Evolutionary conservation across 2,888 invertebrate species (phyloP).

Genomic region (Ectropis crepuscularia): DNA sequence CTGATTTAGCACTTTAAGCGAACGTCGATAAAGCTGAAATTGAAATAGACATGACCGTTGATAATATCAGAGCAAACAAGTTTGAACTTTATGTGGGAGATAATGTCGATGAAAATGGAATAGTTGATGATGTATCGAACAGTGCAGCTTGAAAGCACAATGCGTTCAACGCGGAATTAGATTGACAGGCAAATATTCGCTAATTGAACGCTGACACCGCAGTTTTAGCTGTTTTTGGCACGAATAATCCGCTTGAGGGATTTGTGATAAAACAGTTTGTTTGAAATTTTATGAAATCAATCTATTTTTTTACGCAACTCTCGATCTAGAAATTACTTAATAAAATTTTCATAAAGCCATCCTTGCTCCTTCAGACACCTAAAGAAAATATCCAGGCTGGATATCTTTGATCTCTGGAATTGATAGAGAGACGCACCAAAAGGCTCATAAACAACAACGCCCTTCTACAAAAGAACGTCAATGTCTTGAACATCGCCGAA

Average conservation of each 20-base stretch:
- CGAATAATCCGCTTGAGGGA: slow-evolving; percentile 5
- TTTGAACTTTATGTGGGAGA: slow-evolving; percentile 23
- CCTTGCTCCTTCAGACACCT: too few species aligned
- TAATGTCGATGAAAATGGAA: slow-evolving; percentile 30
- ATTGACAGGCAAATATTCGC: slow-evolving; percentile 37
- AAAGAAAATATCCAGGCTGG: too few species aligned
- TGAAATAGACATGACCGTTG: slow-evolving; percentile 4
- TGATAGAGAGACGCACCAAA: too few species aligned
- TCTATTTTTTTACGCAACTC: neutral
- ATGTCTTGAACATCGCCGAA: too few species aligned
- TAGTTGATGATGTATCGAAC: slow-evolving; percentile 17
- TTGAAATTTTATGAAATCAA: neutral
- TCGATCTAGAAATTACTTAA: too few species aligned
- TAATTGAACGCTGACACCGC: slow-evolving; percentile 35
- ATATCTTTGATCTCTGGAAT: too few species aligned
- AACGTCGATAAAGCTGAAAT: slow-evolving; percentile 19
- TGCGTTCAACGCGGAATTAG: slow-evolving; percentile 28
- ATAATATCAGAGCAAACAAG: slow-evolving; percentile 8
- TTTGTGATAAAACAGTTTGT: slow-evolving; percentile 3
- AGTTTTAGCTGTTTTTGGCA: slow-evolving; percentile 26
- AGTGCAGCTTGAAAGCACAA: slow-evolving; percentile 18
- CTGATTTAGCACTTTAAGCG: slow-evolving; percentile 22
- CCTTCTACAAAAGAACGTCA: too few species aligned
- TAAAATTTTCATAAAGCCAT: too few species aligned
- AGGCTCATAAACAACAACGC: too few species aligned